Evolutionary conservation across 2,797 vertebrate species (phyloP), one percentile per base, ranked within the genome.

Genomic region (Eulemur albifrons): DNA sequence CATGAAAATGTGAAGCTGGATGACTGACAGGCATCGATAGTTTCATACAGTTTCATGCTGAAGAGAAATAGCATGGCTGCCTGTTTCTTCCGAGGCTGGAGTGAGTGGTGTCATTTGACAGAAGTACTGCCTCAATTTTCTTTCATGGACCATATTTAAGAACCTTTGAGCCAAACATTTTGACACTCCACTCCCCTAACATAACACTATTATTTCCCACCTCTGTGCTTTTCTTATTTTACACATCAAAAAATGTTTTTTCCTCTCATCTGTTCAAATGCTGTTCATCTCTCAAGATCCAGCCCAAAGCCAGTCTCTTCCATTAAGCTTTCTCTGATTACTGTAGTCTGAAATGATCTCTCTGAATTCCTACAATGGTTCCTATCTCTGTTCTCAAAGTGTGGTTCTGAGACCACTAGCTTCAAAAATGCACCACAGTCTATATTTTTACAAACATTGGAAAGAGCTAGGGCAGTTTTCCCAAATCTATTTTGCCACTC

Each of bases 391-490:
- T 86, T 43, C 63, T 88, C 69, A 63, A 86, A 93, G 14, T 65
- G 63, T 87, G 21, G 52, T 65, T 92, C 75, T 93, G 65, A 95
- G 57, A 88, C 83, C 20, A 83, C 27, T 45, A 72, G 14, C 32
- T 88, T 90, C 77, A 92, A 88, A 93, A 84, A 61, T 63, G 17
- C 13, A 84, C 50, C 40, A 69, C 45, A 43, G 77, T 85, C 67
- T 85, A 17, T 82, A 81, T 27, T 93, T 95, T 81, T 27, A 96
- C n/a, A 76, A 94, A 92, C 38, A 83, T 8, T 25, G 45, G 27
- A 93, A 83, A 87, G 38, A 93, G 50, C 63, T 86, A 1, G 63
- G 35, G 35, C n/a, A 88, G 9, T 86, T 89, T 86, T 57, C 80
- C 54, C 13, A 79, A 84, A 88, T 88, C 80, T 85, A 35, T 69